Evolutionary conservation across 2,888 invertebrate genomes (phyloP), one percentile per base, ranked within the genome.

Genomic region (Rotaria magnacalcarata): DNA sequence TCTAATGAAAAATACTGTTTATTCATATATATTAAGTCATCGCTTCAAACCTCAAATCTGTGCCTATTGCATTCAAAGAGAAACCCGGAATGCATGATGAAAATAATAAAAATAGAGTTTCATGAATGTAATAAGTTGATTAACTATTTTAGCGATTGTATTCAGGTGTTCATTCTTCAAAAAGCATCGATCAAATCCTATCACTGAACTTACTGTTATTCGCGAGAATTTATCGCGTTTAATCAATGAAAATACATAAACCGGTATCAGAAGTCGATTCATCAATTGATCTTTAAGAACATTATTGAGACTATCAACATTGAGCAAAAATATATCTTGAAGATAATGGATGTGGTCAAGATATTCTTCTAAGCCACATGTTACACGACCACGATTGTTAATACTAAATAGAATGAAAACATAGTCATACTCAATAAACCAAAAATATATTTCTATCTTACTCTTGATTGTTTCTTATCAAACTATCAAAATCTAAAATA

Each of bases 261-360:
- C 91, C 14, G 97, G 97, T 88, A 97, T 94, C 87, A 98, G 93
- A 2, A 98, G 93, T 91, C 96, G 95, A 91, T 97, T 95, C 88
- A 98, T 92, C 87, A 98, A 92, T 92, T 98, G 97, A 90, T 97
- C 96, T 0, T 96, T 95, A 86, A 98, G 92, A 84, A 97, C 96
- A 89, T 95, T 95, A 91, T 97, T 98, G 86, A 98, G 92, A 89
- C 96, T 95, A 85, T 95, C 94, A 89, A 97, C 96, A 90, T 96
- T 94, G 87, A 98, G 93, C 89, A 95, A 94, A 41, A 99, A 93
- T 89, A 98, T 98, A 90, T 98, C 98, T 90, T 97, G 98, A 87
- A 98, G 93, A 91, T 98, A 98, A 92, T 98, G 97, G 24, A 98
- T 93, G 91, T 98, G 96, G 91, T 99, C 98, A 88, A 98, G 92